phyloP scores from a whole-genome alignment of 2,797 vertebrate species.

The Paramormyrops hopkinsi region DNA sequence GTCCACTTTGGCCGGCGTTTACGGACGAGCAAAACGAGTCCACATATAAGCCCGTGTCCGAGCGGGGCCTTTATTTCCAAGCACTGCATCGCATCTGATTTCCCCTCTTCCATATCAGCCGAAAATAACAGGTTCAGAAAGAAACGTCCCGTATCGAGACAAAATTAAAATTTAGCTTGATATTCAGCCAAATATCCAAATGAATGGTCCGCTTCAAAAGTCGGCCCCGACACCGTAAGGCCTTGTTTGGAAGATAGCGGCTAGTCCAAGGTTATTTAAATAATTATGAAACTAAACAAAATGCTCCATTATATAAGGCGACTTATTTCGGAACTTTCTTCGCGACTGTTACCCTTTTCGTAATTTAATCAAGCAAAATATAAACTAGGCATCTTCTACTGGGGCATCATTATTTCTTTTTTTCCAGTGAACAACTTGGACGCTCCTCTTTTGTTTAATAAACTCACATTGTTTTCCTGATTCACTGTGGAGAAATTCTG shows the following conservation, averaged over 20 bases:
- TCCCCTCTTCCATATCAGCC: neutral
- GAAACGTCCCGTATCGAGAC: constrained; percentile 12
- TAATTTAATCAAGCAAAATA: constrained; percentile 17
- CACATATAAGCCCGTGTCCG: constrained; percentile 24
- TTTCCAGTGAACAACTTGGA: constrained; percentile 25
- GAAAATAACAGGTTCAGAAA: neutral
- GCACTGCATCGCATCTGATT: neutral
- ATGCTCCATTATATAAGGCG: neutral
- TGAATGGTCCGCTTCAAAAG: constrained; percentile 4
- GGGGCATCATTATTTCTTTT: constrained; percentile 36
- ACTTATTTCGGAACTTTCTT: constrained; percentile 1
- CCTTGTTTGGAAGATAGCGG: constrained; percentile 22
- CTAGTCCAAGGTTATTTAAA: constrained; percentile 60
- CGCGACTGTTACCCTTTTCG: neutral
- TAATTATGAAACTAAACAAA: constrained; percentile 56
- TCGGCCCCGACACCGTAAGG: constrained; percentile 1
- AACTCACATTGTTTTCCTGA: constrained; percentile 66
- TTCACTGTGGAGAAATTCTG: constrained; percentile 47
- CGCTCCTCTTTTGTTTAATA: constrained; percentile 61
- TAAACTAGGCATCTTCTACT: neutral
- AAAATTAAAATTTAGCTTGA: neutral
- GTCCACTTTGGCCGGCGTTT: neutral
- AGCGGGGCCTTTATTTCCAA: constrained; percentile 21
- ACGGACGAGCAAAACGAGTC: constrained; percentile 20
- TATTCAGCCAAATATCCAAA: neutral